A percentile compares a stretch with the other conserved stretches of the same genome.
Evolutionary conservation across 2,797 vertebrate species (phyloP).

Genomic region (Coendou prehensilis): DNA sequence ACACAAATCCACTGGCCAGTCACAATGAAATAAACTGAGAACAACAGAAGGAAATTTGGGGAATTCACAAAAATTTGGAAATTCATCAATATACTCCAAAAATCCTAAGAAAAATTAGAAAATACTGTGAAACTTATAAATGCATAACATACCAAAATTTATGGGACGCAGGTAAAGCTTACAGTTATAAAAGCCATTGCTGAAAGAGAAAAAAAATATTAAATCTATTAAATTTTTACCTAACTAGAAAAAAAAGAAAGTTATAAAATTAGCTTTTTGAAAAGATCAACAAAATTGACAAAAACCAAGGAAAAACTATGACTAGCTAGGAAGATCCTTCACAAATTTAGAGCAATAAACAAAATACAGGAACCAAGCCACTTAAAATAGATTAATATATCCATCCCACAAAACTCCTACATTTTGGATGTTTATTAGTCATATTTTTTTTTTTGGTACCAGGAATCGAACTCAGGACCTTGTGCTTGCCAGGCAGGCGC

Average conservation of each 20-base stretch:
- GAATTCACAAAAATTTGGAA: not conserved
- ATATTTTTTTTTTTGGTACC: too few species aligned
- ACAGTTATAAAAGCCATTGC: not conserved
- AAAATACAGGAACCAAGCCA: not conserved
- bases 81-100: not conserved
- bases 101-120: not conserved
- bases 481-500: too few species aligned
- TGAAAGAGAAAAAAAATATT: not conserved
- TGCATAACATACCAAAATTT: constrained; percentile 31
- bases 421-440: not conserved
- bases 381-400: not conserved
- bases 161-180: not conserved
- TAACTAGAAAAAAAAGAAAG: not conserved
- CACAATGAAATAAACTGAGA: not conserved
- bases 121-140: constrained; percentile 17
- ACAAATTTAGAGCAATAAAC: not conserved
- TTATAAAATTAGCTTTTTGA: not conserved
- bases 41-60: not conserved
- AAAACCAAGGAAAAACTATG: constrained; percentile 4
- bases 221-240: not conserved
- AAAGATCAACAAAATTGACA: constrained; percentile 29
- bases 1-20: not conserved
- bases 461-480: too few species aligned
- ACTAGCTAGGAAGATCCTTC: not conserved
- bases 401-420: not conserved